phyloP scores from a whole-genome alignment of 2,113 vertebrate species.

The Epinephelus moara region DNA sequence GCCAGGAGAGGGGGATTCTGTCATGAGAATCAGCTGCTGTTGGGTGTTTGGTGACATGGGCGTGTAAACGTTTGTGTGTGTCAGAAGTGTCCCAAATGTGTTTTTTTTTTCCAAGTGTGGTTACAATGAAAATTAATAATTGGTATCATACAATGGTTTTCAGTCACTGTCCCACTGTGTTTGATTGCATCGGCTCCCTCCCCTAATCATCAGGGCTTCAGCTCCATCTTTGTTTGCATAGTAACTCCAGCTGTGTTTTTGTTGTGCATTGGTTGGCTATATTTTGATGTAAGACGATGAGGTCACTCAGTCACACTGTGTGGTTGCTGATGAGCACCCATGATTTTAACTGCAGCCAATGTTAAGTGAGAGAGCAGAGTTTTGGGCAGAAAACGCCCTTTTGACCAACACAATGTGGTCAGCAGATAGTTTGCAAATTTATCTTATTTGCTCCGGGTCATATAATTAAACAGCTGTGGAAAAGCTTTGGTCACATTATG shows the following conservation, averaged over 20 bases:
- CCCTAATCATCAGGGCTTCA: slow-evolving; percentile 4
- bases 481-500: slow-evolving; percentile 34
- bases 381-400: slow-evolving; percentile 62
- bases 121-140: slow-evolving; percentile 47
- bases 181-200: slow-evolving; percentile 25
- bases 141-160: slow-evolving; percentile 21
- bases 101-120: slow-evolving; percentile 19
- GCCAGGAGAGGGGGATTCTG: slow-evolving; percentile 48
- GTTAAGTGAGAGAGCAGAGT: slow-evolving; percentile 69
- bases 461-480: slow-evolving; percentile 61
- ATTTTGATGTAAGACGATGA: slow-evolving; percentile 70
- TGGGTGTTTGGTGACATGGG: slow-evolving; percentile 58
- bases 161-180: slow-evolving; percentile 23
- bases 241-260: slow-evolving; percentile 71
- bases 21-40: slow-evolving; percentile 55
- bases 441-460: slow-evolving; percentile 55
- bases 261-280: slow-evolving; percentile 56
- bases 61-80: slow-evolving; percentile 38
- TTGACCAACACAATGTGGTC: slow-evolving; percentile 66
- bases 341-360: slow-evolving; percentile 57
- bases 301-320: slow-evolving; percentile 68
- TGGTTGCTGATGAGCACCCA: slow-evolving; percentile 70
- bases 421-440: slow-evolving; percentile 48
- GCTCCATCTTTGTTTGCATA: slow-evolving; percentile 53
- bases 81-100: slow-evolving; percentile 48